phyloP scores from a whole-genome alignment of 2,888 invertebrate species.

The Branchipolynoe longqiensis region DNA sequence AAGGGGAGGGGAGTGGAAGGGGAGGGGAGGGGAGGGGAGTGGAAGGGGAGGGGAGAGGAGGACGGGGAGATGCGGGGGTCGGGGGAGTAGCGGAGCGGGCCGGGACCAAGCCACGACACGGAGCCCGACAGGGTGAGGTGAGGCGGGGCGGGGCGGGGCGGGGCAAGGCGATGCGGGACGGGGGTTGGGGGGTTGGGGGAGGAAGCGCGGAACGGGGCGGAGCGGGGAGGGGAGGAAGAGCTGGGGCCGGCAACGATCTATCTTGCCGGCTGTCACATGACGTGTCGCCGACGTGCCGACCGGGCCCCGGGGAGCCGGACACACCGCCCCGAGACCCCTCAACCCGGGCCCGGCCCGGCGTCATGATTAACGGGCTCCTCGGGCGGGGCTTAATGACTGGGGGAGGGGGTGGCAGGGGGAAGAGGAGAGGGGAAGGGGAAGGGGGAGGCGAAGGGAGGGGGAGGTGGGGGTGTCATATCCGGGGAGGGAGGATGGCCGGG shows the following conservation, averaged over 20 bases:
- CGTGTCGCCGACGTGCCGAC: conserved; percentile 15
- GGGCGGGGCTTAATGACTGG: conserved; percentile 27
- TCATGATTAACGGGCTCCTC: conserved; percentile 26
- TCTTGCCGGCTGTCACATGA: conserved; percentile 21
- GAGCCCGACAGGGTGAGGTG: too few relatives aligned
- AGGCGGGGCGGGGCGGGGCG: too few relatives aligned
- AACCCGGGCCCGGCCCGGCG: not conserved
- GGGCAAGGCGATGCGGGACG: too few relatives aligned
- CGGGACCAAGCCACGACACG: too few relatives aligned
- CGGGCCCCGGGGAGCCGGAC: not conserved
- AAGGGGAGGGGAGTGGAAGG: not conserved
- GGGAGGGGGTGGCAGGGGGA: not conserved
- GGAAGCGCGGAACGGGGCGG: not conserved
- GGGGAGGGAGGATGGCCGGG: not conserved
- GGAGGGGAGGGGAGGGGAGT: not conserved
- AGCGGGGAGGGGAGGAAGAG: not conserved
- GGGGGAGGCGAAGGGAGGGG: not conserved
- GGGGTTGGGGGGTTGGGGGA: too few relatives aligned
- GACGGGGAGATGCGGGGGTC: not conserved
- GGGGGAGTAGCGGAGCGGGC: not conserved
- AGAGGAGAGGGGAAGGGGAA: not conserved
- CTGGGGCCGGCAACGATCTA: conserved; percentile 7
- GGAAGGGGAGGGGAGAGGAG: not conserved
- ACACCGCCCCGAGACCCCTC: not conserved
- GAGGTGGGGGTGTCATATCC: not conserved